Conservation (phyloP, 2,888 invertebrate genomes). For the Clunio marinus region DNA sequence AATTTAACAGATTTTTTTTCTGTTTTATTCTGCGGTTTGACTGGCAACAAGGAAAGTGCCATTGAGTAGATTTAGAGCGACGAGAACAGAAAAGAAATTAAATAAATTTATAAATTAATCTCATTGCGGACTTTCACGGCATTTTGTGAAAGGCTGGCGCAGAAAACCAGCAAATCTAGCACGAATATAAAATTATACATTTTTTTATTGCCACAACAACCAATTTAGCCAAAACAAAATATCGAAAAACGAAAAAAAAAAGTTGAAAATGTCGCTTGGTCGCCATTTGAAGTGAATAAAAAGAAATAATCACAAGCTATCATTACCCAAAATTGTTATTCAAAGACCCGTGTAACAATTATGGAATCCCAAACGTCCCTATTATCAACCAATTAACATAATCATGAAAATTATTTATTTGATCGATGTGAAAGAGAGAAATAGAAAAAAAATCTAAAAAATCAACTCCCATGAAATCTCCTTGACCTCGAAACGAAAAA, state of each 20-base stretch:
- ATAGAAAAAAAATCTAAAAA: not conserved
- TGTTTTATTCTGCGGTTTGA: not conserved
- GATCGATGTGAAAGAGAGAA: not conserved
- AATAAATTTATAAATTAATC: too few species aligned
- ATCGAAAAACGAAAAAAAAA: not conserved
- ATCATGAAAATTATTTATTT: slow-evolving; percentile 12
- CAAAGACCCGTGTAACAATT: slow-evolving; percentile 26
- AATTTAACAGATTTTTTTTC: slow-evolving; percentile 32
- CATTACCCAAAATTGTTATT: slow-evolving; percentile 25
- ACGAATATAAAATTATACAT: not conserved
- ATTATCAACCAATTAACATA: slow-evolving; percentile 38
- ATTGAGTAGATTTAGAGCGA: not conserved
- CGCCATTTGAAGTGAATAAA: slow-evolving; percentile 16
- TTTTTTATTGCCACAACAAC: slow-evolving; percentile 31
- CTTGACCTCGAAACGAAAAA: slow-evolving; percentile 32
- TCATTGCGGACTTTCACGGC: too few species aligned
- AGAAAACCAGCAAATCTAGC: not conserved
- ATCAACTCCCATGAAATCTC: slow-evolving; percentile 9
- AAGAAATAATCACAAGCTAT: slow-evolving; percentile 19
- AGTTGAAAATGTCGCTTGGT: slow-evolving; percentile 22
- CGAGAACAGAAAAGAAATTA: not conserved
- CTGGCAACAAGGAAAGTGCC: not conserved
- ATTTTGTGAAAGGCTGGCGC: not conserved
- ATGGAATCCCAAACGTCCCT: not conserved
- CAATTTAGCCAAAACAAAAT: slow-evolving; percentile 17